These are phyloP conservation scores for Silurus aristotelis DNA, from an alignment of 2,797 vertebrate species.

Conservation along the genomic window DNA sequence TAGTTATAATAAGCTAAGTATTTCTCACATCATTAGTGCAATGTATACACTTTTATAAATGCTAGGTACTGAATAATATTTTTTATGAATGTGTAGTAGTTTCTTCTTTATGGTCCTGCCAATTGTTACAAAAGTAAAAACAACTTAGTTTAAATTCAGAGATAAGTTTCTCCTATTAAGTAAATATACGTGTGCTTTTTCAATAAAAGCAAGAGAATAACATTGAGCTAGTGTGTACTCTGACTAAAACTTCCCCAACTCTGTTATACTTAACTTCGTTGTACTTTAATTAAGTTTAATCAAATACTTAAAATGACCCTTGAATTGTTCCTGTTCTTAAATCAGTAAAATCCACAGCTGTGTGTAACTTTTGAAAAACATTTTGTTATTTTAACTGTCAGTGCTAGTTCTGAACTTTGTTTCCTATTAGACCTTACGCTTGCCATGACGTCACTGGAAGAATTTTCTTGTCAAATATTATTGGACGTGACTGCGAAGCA, in stretches of 20 bases:
- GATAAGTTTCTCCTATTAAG: neutral
- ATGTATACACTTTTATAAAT: neutral
- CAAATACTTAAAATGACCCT: too few species aligned
- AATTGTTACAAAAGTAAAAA: neutral
- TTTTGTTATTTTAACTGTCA: constrained; percentile 37
- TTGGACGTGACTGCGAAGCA: constrained; percentile 32
- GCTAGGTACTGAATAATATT: neutral
- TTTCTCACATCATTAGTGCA: too few species aligned
- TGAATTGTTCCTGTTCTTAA: constrained; percentile 17
- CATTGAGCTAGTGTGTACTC: neutral
- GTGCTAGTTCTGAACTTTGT: neutral
- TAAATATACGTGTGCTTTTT: neutral
- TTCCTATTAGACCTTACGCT: constrained; percentile 26
- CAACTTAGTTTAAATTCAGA: neutral
- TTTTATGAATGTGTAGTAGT: neutral
- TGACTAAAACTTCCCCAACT: neutral
- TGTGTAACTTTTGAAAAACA: constrained; percentile 23
- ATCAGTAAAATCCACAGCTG: constrained; percentile 24
- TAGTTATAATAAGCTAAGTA: too few species aligned
- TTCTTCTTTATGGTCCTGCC: neutral
- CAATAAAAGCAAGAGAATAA: too few species aligned
- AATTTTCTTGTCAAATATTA: constrained; percentile 43
- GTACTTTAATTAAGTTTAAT: too few species aligned
- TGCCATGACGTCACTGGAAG: constrained; percentile 20
- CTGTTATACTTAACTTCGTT: too few species aligned